Percentiles rank a stretch among this genome's conserved stretches.
These are phyloP conservation scores for Spizaetus ornatus DNA, from an alignment of 2,113 vertebrate genomes.

Conservation along the genomic window DNA sequence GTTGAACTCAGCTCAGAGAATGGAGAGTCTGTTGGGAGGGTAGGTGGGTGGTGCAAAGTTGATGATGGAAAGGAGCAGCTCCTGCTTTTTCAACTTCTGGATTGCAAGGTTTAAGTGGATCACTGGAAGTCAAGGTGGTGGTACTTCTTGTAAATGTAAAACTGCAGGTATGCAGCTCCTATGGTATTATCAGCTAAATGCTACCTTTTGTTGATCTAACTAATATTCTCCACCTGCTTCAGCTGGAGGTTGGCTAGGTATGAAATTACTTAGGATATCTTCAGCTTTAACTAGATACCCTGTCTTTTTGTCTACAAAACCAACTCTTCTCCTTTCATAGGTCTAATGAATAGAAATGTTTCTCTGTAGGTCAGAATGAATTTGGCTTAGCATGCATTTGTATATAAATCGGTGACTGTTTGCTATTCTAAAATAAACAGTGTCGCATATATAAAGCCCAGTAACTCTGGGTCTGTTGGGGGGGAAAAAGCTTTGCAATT, in stretches of 20 bases:
- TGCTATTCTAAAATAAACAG: neutral
- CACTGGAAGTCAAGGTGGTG: neutral
- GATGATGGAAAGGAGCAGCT: neutral
- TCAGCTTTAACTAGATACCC: neutral
- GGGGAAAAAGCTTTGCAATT: neutral
- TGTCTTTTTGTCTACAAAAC: neutral
- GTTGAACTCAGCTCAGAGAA: neutral
- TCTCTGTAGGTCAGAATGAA: neutral
- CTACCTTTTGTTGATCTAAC: neutral
- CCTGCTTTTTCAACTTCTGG: neutral
- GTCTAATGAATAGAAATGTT: neutral
- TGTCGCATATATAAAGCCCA: neutral
- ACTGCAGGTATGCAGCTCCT: neutral
- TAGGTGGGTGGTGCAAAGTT: neutral
- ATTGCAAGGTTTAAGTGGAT: neutral
- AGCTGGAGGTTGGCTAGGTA: neutral
- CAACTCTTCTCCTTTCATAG: neutral
- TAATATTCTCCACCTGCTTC: neutral
- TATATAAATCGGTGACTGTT: neutral
- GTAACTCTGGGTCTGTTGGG: neutral
- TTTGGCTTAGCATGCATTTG: neutral
- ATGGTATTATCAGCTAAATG: neutral
- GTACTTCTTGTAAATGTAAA: neutral
- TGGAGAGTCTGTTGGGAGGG: neutral
- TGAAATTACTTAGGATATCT: neutral